Evolutionary conservation across 1,140 invertebrate genomes (phyloP).

Genomic region (Drosophila ficusphila): DNA sequence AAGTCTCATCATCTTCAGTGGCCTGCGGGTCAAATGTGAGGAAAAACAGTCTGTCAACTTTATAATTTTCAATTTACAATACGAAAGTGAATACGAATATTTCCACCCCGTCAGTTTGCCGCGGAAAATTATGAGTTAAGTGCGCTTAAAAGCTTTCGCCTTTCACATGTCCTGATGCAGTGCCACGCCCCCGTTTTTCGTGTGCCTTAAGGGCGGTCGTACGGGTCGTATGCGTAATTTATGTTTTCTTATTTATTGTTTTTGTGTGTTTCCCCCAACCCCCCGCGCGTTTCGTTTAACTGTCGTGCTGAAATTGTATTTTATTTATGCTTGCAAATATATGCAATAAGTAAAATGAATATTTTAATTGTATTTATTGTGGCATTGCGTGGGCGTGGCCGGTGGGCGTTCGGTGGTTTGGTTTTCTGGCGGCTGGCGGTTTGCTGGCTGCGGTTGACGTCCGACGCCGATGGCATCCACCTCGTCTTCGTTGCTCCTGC

Average conservation of each 20-base stretch:
- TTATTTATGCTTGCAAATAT: slow-evolving; percentile 71
- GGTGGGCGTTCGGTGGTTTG: neutral
- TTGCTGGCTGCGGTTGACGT: slow-evolving; percentile 30
- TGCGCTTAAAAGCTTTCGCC: slow-evolving; percentile 79
- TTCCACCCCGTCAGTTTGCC: slow-evolving; percentile 28
- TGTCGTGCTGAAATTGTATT: slow-evolving; percentile 60
- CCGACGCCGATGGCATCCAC: slow-evolving; percentile 21
- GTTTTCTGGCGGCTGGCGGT: too few species aligned
- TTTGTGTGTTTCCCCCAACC: too few species aligned
- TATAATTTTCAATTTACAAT: slow-evolving; percentile 76
- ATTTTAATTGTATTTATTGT: slow-evolving; percentile 79
- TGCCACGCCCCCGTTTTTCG: neutral
- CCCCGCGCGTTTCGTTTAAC: slow-evolving; percentile 28
- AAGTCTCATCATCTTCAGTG: slow-evolving; percentile 11
- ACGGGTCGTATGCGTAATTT: slow-evolving; percentile 62
- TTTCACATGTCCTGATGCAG: slow-evolving; percentile 60
- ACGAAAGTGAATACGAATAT: slow-evolving; percentile 31
- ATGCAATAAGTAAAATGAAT: slow-evolving; percentile 71
- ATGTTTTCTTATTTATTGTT: slow-evolving; percentile 71
- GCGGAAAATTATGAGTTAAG: slow-evolving; percentile 75
- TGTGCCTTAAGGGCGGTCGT: slow-evolving; percentile 17
- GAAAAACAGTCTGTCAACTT: slow-evolving; percentile 65
- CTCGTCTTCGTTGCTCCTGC: slow-evolving; percentile 3
- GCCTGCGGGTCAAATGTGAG: slow-evolving; percentile 29
- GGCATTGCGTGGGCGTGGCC: slow-evolving; percentile 29